Conservation (phyloP, 2,797 vertebrate genomes). For the Siniperca scherzeri region DNA sequence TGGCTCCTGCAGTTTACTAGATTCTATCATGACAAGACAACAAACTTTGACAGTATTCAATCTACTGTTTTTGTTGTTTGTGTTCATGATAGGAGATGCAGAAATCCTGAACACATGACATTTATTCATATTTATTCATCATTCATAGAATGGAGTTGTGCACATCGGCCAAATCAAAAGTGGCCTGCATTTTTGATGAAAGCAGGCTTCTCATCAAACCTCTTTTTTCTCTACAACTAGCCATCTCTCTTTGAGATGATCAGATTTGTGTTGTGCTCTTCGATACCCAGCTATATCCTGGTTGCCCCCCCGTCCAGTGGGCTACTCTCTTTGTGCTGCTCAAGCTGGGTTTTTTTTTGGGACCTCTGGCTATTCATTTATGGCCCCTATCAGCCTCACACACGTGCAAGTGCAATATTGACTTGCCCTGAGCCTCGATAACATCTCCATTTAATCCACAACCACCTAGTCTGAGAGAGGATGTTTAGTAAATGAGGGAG, state of each 20-base stretch:
- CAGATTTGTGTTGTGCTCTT: constrained; percentile 14
- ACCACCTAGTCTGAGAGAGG: constrained; percentile 54
- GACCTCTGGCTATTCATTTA: constrained; percentile 61
- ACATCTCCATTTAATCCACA: constrained; percentile 78
- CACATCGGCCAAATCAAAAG: constrained; percentile 17
- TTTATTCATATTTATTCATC: constrained; percentile 26
- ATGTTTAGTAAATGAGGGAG: constrained; percentile 36
- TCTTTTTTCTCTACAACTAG: background rate
- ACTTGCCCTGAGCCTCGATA: constrained; percentile 71
- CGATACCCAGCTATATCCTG: constrained; percentile 14
- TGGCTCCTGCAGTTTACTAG: constrained; percentile 30
- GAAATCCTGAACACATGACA: constrained; percentile 20
- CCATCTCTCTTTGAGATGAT: constrained; percentile 7
- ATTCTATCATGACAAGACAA: constrained; percentile 25
- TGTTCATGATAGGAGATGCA: constrained; percentile 9
- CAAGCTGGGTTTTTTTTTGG: constrained; percentile 34
- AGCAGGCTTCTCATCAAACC: background rate
- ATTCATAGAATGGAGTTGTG: background rate
- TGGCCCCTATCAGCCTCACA: constrained; percentile 70
- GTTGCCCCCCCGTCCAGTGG: constrained; percentile 41
- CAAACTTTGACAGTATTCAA: background rate
- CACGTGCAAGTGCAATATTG: constrained; percentile 72
- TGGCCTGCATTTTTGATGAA: constrained; percentile 36
- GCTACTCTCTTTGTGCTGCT: constrained; percentile 25
- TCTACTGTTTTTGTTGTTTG: constrained; percentile 10